Conservation (phyloP, 2,113 vertebrate species). For the Nestor notabilis region DNA sequence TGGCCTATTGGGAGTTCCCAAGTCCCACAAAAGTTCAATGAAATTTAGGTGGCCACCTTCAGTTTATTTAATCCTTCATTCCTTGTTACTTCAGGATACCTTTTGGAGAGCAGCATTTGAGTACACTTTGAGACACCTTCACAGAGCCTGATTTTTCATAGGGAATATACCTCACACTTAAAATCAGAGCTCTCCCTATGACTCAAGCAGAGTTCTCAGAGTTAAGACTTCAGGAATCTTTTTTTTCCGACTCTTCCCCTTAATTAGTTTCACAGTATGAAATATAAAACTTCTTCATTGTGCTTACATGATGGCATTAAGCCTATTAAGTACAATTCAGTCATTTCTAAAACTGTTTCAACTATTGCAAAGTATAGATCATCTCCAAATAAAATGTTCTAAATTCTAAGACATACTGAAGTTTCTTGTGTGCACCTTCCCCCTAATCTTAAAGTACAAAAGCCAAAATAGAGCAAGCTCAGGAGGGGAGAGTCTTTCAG, state of each 20-base stretch:
- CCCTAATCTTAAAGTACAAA: not conserved
- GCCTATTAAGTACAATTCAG: not conserved
- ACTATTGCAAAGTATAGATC: not conserved
- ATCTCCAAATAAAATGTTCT: not conserved
- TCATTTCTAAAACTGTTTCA: constrained; percentile 7
- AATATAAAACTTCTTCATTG: not conserved
- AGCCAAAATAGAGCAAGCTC: not conserved
- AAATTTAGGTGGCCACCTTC: not conserved
- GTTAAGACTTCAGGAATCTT: not conserved
- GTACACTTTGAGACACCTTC: not conserved
- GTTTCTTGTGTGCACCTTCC: not conserved
- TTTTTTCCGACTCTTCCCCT: not conserved
- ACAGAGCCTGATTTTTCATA: constrained; percentile 26
- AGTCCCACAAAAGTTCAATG: not conserved
- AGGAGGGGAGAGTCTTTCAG: not conserved
- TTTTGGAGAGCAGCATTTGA: not conserved
- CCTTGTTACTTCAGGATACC: not conserved
- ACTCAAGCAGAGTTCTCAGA: not conserved
- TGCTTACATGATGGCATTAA: not conserved
- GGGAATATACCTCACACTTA: not conserved
- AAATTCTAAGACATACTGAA: not conserved
- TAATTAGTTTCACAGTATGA: not conserved
- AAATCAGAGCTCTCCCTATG: constrained; percentile 13
- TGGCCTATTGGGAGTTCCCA: not conserved
- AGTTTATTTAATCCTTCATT: constrained; percentile 24